Evolutionary conservation across 2,797 vertebrate species (phyloP), one percentile per base, ranked within the genome.

Genomic region (Tapirus indicus): DNA sequence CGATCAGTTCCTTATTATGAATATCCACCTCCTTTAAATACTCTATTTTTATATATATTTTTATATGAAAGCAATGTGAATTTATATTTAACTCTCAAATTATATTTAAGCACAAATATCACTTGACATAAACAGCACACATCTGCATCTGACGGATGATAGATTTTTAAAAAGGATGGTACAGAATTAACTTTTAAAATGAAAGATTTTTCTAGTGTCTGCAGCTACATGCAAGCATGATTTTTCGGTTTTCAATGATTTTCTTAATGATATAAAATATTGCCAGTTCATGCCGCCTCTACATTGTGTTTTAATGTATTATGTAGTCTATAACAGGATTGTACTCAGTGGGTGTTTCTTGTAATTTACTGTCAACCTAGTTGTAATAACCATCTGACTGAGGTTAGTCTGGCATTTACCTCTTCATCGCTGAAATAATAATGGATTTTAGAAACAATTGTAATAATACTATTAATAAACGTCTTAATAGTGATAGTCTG

Each of bases 11-110:
- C 62, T 78, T 96, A 75, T 75, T 98, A 96, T 93, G 25, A 97
- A 91, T 97, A 97, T 27, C 68, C 38, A 96, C 95, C 71, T 97
- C 44, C 35, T 96, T 90, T 88, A 97, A 97, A 96, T 96, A 96
- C 80, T 98, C 89, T 98, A 80, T 98, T 98, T 98, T 98, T 95
- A 94, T 98, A 97, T 84, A 68, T 98, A 97, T 98, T 91, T 98
- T 97, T 98, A 77, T 98, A 98, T 97, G 95, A 97, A 98, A 52
- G 89, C 95, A 85, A 98, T 93, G 74, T 32, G 77, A 96, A 93
- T 97, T 94, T 98, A 98, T 98, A 98, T 98, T 98, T 0, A 2
- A 96, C 23, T 9, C 97, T 97, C 94, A 96, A 97, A 94, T 98
- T 98, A 98, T 96, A 94, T 97, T 95, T 98, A 97, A 98, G 69